phyloP scores from a whole-genome alignment of 2,113 vertebrate genomes.

The Hydrolagus affinis region DNA sequence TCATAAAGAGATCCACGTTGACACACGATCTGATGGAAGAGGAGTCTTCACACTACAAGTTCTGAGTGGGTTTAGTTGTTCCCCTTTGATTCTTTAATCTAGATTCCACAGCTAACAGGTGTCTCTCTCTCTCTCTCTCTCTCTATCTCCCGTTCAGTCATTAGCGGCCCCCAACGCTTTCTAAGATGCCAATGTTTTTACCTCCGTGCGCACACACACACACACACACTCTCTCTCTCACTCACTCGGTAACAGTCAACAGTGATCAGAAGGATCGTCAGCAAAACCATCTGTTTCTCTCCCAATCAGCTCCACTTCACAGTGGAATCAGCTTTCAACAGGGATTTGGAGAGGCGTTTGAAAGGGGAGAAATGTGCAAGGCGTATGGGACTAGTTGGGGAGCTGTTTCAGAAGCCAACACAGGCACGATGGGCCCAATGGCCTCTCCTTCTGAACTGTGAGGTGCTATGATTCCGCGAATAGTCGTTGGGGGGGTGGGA shows the following conservation, averaged over 20 bases:
- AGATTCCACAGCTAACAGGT: not conserved
- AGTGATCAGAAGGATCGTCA: not conserved
- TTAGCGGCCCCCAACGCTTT: not conserved
- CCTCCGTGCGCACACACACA: not conserved
- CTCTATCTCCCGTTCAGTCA: not conserved
- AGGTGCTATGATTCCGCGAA: too few species aligned
- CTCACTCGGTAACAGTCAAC: not conserved
- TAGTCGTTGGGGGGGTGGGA: too few species aligned
- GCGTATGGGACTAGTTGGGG: too few species aligned
- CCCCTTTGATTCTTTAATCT: not conserved
- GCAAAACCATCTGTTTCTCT: not conserved
- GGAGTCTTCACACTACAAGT: slow-evolving; percentile 23
- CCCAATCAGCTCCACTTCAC: not conserved
- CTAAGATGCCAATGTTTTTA: not conserved
- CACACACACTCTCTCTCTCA: too few species aligned
- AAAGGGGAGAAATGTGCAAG: too few species aligned
- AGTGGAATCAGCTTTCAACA: too few species aligned
- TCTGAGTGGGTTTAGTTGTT: slow-evolving; percentile 13
- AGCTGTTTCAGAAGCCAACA: too few species aligned
- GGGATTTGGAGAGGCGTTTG: too few species aligned
- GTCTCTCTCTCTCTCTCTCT: not conserved
- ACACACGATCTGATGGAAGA: slow-evolving; percentile 27
- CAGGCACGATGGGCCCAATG: too few species aligned
- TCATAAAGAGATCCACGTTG: slow-evolving; percentile 19
- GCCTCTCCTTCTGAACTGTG: too few species aligned